These are phyloP conservation scores for Tapirus indicus DNA, from an alignment of 2,797 vertebrate genomes.

Conservation along the genomic window DNA sequence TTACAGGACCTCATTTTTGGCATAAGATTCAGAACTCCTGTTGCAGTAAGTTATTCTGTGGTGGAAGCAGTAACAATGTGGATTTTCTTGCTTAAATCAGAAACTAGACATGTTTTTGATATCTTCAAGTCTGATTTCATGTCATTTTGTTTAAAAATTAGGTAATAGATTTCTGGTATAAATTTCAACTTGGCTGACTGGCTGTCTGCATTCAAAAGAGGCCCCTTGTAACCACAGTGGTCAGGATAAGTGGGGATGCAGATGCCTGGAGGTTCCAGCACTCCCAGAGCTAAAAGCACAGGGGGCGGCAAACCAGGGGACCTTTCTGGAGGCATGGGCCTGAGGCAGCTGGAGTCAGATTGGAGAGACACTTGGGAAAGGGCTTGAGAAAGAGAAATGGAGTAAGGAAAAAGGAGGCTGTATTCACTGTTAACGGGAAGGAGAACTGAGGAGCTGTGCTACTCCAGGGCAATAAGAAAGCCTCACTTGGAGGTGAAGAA, in stretches of 20 bases:
- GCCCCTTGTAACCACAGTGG: conserved; percentile 78
- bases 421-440: conserved; percentile 63
- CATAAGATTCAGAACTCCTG: conserved; percentile 87
- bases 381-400: background rate
- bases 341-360: conserved; percentile 54
- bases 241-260: conserved; percentile 73
- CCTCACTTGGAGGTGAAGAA: background rate
- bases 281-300: conserved; percentile 65
- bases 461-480: background rate
- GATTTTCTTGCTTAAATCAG: conserved; percentile 87
- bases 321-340: conserved; percentile 50
- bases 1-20: conserved; percentile 90
- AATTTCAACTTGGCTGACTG: conserved; percentile 85
- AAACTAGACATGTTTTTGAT: conserved; percentile 87
- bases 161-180: conserved; percentile 85
- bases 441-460: conserved; percentile 48
- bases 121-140: conserved; percentile 87
- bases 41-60: conserved; percentile 91
- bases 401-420: background rate
- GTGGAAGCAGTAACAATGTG: conserved; percentile 86
- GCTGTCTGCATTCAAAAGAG: conserved; percentile 81
- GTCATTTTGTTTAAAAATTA: conserved; percentile 87
- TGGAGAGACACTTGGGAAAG: background rate
- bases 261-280: conserved; percentile 66
- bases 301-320: background rate